Evolutionary conservation across 2,113 vertebrate genomes (phyloP).

Genomic region (Polypterus senegalus): DNA sequence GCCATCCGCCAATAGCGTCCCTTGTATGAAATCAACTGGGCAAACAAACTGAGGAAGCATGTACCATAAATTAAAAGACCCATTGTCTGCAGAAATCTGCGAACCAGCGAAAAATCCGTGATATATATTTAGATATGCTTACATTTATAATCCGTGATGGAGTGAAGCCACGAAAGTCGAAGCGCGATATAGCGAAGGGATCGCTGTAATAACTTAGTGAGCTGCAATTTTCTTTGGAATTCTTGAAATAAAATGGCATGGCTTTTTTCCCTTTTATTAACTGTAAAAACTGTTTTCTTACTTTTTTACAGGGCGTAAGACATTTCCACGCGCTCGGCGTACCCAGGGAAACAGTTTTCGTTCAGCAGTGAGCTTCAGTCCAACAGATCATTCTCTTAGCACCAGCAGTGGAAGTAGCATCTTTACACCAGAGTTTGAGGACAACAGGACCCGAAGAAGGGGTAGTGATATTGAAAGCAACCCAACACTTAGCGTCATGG

Average conservation of each 20-base stretch:
- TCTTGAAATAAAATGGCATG: too few relatives aligned
- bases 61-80: too few relatives aligned
- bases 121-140: too few relatives aligned
- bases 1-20: too few relatives aligned
- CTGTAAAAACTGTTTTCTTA: neutral
- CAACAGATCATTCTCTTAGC: slow-evolving; percentile 84
- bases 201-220: neutral
- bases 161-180: too few relatives aligned
- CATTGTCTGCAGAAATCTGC: too few relatives aligned
- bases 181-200: too few relatives aligned
- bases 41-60: too few relatives aligned
- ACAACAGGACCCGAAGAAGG: slow-evolving; percentile 63
- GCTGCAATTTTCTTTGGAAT: neutral
- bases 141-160: too few relatives aligned
- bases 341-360: slow-evolving; percentile 84
- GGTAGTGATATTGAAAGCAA: slow-evolving; percentile 87
- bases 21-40: too few relatives aligned
- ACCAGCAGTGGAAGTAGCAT: slow-evolving; percentile 92
- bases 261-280: neutral
- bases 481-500: slow-evolving; percentile 84
- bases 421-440: slow-evolving; percentile 82
- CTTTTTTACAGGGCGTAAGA: slow-evolving; percentile 71
- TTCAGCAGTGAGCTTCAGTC: slow-evolving; percentile 87
- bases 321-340: slow-evolving; percentile 85
- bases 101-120: too few relatives aligned